Evolutionary conservation across 2,113 vertebrate genomes (phyloP).

Genomic region (Scomber colias): DNA sequence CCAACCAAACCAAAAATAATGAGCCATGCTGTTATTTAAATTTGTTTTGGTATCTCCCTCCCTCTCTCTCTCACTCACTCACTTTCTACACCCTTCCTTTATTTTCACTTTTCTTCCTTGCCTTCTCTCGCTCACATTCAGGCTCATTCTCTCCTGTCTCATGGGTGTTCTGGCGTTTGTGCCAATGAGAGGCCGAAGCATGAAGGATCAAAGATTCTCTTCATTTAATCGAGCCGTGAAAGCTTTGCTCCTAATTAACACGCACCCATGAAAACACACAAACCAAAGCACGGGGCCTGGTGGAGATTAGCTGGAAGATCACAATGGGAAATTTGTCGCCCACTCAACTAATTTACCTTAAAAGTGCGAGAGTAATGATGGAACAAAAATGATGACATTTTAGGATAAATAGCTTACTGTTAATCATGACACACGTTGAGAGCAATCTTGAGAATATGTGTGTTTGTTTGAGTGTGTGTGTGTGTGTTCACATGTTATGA

Average conservation of each 20-base stretch:
- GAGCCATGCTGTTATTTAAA: no score
- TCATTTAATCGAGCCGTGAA: conserved; percentile 10
- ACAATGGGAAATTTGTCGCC: conserved; percentile 26
- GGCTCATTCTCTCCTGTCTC: not conserved
- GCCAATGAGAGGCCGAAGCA: conserved; percentile 31
- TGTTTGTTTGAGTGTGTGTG: not conserved
- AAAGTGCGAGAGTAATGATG: not conserved
- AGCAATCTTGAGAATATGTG: not conserved
- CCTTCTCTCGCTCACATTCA: no score
- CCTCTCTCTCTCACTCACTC: no score
- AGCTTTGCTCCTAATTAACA: conserved; percentile 54
- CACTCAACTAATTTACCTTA: conserved; percentile 17
- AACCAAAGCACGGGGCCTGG: not conserved
- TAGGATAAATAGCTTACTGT: not conserved
- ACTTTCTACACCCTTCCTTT: no score
- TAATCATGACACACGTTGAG: not conserved
- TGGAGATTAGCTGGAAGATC: conserved; percentile 30
- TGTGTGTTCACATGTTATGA: not conserved
- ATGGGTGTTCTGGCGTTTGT: conserved; percentile 1
- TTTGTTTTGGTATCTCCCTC: no score
- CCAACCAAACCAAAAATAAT: no score
- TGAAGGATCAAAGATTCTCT: conserved; percentile 45
- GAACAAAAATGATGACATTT: not conserved
- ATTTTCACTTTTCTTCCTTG: no score
- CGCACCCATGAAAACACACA: conserved; percentile 15